These are phyloP conservation scores for Hyposmocoma kahamanoa DNA, from an alignment of 1,140 invertebrate species.

Conservation along the genomic window DNA sequence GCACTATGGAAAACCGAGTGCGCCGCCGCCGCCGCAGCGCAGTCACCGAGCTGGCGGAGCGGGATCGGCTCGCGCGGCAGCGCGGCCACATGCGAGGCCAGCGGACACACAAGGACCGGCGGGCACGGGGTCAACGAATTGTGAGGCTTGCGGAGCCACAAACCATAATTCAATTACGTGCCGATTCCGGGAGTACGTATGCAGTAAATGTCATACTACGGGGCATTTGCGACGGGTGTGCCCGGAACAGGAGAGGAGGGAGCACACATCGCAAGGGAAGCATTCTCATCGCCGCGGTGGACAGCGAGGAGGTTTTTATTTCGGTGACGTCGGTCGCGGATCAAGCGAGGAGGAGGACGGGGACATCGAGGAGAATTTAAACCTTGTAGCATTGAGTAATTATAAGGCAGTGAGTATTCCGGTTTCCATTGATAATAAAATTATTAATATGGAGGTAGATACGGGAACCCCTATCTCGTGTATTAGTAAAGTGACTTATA, in stretches of 20 bases:
- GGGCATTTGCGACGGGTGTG: slow-evolving; percentile 10
- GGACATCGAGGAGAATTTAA: slow-evolving; percentile 1
- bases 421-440: slow-evolving; percentile 14
- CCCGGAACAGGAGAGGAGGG: neutral
- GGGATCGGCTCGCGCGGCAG: too few relatives aligned
- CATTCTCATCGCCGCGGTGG: neutral
- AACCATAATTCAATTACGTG: neutral
- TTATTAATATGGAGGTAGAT: slow-evolving; percentile 23
- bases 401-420: slow-evolving; percentile 16
- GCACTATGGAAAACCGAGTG: too few relatives aligned
- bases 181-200: neutral
- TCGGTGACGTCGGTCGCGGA: neutral
- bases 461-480: slow-evolving; percentile 28
- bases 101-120: too few relatives aligned
- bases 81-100: too few relatives aligned
- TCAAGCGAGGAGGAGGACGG: neutral
- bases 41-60: too few relatives aligned
- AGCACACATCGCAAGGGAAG: neutral
- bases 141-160: neutral
- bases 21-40: too few relatives aligned
- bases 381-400: slow-evolving; percentile 7
- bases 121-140: neutral
- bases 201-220: slow-evolving; percentile 1
- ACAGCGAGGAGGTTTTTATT: neutral
- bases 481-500: slow-evolving; percentile 20